phyloP scores from a whole-genome alignment of 2,113 vertebrate genomes.

The Malurus elegans region DNA sequence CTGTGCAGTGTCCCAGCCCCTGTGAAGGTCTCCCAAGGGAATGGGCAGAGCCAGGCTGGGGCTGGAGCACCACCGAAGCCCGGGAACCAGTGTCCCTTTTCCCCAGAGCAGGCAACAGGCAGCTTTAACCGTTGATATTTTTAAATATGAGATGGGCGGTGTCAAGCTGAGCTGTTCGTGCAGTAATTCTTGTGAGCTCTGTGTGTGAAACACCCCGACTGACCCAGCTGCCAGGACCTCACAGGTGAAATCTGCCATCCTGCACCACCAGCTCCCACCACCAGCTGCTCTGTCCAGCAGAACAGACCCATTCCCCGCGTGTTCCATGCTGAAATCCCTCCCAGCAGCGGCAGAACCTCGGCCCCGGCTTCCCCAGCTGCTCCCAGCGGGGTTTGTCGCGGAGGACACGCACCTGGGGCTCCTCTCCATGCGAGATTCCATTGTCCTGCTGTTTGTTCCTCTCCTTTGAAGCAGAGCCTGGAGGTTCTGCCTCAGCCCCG shows the following conservation, averaged over 20 bases:
- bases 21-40: background rate
- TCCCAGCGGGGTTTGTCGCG: background rate
- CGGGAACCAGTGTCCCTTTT: background rate
- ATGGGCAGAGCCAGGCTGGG: background rate
- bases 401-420: background rate
- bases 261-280: background rate
- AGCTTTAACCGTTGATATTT: background rate
- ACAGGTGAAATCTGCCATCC: background rate
- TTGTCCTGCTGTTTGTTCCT: conserved; percentile 1
- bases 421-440: background rate
- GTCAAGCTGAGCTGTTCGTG: background rate
- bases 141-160: background rate
- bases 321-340: background rate
- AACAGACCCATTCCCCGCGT: background rate
- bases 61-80: background rate
- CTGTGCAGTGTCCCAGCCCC: background rate
- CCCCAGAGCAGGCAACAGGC: background rate
- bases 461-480: background rate
- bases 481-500: background rate
- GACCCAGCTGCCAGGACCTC: background rate
- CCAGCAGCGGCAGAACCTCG: background rate
- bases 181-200: background rate
- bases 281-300: background rate
- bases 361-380: background rate
- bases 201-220: background rate